These are phyloP conservation scores for Chaenocephalus aceratus DNA, from an alignment of 2,113 vertebrate genomes.

Conservation along the genomic window DNA sequence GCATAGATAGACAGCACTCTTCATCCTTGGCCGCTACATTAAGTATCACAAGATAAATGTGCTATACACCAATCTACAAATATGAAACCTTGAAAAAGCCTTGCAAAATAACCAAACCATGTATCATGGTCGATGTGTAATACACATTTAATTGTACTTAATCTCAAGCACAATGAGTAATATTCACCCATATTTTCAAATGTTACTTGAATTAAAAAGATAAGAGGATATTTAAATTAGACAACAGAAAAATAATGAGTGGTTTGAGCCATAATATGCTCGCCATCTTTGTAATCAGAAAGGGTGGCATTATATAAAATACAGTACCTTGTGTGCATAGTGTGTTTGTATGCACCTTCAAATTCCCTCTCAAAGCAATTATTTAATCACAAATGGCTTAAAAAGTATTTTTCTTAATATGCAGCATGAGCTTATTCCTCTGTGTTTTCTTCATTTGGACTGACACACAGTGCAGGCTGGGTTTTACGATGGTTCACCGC, in stretches of 20 bases:
- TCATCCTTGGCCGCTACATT: no score
- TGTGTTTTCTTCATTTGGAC: not conserved
- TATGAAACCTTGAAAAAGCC: no score
- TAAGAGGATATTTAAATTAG: not conserved
- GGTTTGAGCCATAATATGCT: not conserved
- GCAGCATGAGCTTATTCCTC: conserved; percentile 1
- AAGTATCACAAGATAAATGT: no score
- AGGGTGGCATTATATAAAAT: not conserved
- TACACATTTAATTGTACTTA: no score
- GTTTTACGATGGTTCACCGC: conserved; percentile 26
- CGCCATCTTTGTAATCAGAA: not conserved
- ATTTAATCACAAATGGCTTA: not conserved
- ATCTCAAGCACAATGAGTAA: not conserved
- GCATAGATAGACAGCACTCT: no score
- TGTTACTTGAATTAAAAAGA: not conserved
- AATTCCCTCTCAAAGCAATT: not conserved
- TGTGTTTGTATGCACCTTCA: not conserved
- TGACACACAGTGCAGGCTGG: not conserved
- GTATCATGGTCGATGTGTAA: no score
- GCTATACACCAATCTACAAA: no score
- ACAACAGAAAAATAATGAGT: conserved; percentile 10
- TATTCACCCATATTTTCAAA: not conserved
- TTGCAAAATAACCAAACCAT: no score
- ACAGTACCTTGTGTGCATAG: not conserved
- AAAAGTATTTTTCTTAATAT: conserved; percentile 7